phyloP scores from a whole-genome alignment of 1,140 invertebrate species.

The Calliopsis andreniformis region DNA sequence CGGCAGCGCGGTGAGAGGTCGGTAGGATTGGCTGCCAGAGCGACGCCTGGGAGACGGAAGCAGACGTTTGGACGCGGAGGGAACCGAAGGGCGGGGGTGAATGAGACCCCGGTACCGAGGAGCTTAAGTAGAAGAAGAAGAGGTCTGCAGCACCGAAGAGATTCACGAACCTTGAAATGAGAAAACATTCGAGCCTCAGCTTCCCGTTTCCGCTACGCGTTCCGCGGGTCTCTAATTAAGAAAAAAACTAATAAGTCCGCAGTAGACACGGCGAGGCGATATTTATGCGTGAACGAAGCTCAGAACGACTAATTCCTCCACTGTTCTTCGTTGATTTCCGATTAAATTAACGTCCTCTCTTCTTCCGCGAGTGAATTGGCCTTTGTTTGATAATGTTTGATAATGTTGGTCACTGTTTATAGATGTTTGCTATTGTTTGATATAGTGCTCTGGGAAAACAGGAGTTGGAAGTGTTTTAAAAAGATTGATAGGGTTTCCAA shows the following conservation, averaged over 20 bases:
- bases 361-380: neutral
- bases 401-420: too few species aligned
- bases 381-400: neutral
- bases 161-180: constrained; percentile 51
- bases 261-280: constrained; percentile 23
- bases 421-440: too few species aligned
- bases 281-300: constrained; percentile 8
- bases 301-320: neutral
- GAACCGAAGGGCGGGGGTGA: constrained; percentile 14
- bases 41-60: constrained; percentile 55
- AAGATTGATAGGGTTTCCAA: too few species aligned
- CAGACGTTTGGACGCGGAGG: constrained; percentile 53
- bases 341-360: too few species aligned
- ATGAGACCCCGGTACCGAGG: constrained; percentile 14
- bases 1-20: constrained; percentile 56
- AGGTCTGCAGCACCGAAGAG: constrained; percentile 47
- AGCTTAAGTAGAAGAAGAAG: constrained; percentile 47
- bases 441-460: too few species aligned
- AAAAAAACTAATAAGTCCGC: neutral
- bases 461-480: too few species aligned
- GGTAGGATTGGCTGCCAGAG: constrained; percentile 63
- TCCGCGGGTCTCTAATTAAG: constrained; percentile 48
- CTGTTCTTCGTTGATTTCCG: neutral
- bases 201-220: constrained; percentile 27
- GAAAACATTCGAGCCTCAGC: constrained; percentile 37